Base-by-base conservation (phyloP, 2,113 vertebrate species). In the Chloropsis cyanopogon region DNA sequence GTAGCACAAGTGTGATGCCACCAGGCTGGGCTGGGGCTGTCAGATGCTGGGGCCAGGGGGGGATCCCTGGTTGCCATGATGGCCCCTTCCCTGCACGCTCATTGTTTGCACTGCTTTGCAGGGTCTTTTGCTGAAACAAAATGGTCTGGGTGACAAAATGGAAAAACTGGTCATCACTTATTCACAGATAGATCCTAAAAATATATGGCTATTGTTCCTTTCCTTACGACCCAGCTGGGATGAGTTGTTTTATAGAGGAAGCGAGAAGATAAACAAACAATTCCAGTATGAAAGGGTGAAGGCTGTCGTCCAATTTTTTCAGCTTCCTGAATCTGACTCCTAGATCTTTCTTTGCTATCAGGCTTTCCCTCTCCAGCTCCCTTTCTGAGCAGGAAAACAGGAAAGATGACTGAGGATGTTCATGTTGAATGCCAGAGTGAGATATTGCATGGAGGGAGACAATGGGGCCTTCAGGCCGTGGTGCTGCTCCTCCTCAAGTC, bases 141-240 rank as follows among this genome's bases (percentile, higher is more conserved):
- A 83, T 63, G 60, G 88, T 84, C 76, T 37, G 69, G 42, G 70
- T 97, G 94, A 96, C 93, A 96, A 96, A 96, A 97, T 94, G 96
- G 96, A 97, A 97, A 98, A 97, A 91, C 77, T 87, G 92, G 86
- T 93, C 95, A 97, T 31, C 73, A 57, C 16, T 94, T 94, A 96
- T 94, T 97, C 94, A 96, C 28, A 80, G 92, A 94, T 10, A 77
- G 57, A 92, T 79, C 90, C 96, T 97, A 97, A 97, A 98, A 98
- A 97, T 97, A 97, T 53, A 71, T 92, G 76, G 78, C 86, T 95
- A 96, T 97, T 97, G 91, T 97, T 96, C 70, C 77, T 83, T 97
- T 94, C 87, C 90, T 93, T 95, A 93, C 52, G 90, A 90, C 78
- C 94, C 96, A 97, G 95, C 89, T 93, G 93, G 92, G 96, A 96